Evolutionary conservation across 37 sponge, comb jelly and placozoan genomes (phyloP), one percentile per base, ranked within the genome.

Genomic region (Halisarca cf. caerulea): DNA sequence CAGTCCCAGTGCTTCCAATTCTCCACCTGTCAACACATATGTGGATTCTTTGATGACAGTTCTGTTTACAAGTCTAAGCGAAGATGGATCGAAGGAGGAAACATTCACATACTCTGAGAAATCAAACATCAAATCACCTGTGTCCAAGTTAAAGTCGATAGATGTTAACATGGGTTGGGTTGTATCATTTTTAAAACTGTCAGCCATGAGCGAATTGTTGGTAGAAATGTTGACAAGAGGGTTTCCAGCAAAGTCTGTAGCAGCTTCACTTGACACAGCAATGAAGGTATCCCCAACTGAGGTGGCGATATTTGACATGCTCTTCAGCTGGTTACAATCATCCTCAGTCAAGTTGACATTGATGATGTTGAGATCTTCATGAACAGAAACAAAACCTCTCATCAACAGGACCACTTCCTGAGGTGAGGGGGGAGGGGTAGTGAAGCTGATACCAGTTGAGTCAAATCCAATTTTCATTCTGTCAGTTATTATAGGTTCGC

Each of bases 271-370:
- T 35, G 85, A 83, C 35, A 92, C 60, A n/a, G 90, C 60, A 23
- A 94, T 30, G 36, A 44, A 89, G 27, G 92, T 85, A 35, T 86
- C 85, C 2, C 47, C 23, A 21, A 36, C n/a, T 8, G 78, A 79
- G 3, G 45, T 38, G 2, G 85, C 91, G 0, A 96, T 62, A 9
- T 62, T 62, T 21, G 79, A 43, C 21, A 47, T 75, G 41, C 84
- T 55, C 74, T 96, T 91, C 58, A 96, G 87, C 6, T 59, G 58
- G 70, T 94, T 92, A 25, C 91, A 81, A 53, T 96, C 97, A 37
- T 59, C 43, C 24, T 71, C 71, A 24, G 84, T 82, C 23, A 96
- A 25, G 20, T 3, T 21, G 24, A 96, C 11, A 14, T 43, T 89
- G 7, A 95, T 83, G 45, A 91, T 74, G 45, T 74, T 74, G 18